Evolutionary conservation across 2,888 invertebrate species (phyloP).

Genomic region (Prosopocoilus inquinatus): DNA sequence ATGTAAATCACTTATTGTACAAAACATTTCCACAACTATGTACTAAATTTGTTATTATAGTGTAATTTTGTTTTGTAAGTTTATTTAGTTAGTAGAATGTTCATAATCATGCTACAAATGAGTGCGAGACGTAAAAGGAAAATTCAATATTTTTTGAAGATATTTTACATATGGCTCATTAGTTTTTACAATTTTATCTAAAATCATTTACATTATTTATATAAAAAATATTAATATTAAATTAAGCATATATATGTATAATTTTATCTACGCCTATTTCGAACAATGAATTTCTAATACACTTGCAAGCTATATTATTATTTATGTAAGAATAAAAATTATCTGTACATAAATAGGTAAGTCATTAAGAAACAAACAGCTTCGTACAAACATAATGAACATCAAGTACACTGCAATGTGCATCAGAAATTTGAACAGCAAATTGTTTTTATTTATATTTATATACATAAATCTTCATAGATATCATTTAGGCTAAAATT

Average conservation of each 20-base stretch:
- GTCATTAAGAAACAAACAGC: too few relatives aligned
- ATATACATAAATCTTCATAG: neutral
- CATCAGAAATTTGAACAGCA: neutral
- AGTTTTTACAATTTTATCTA: slow-evolving; percentile 2
- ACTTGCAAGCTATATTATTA: too few relatives aligned
- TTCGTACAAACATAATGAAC: too few relatives aligned
- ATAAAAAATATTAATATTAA: slow-evolving; percentile 19
- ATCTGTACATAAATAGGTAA: too few relatives aligned
- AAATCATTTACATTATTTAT: slow-evolving; percentile 4
- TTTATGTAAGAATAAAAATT: too few relatives aligned
- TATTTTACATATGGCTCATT: slow-evolving; percentile 7
- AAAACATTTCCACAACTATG: too few relatives aligned
- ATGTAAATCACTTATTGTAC: neutral
- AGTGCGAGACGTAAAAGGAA: neutral
- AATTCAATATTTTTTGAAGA: neutral
- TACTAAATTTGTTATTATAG: too few relatives aligned
- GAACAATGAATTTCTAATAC: too few relatives aligned
- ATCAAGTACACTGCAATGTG: neutral
- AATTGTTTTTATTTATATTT: slow-evolving; percentile 3
- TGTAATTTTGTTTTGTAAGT: too few relatives aligned
- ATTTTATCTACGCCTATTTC: too few relatives aligned
- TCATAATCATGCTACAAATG: too few relatives aligned
- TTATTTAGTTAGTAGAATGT: too few relatives aligned
- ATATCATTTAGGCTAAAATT: neutral
- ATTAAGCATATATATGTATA: slow-evolving; percentile 16